Conservation (phyloP, 2,113 vertebrate species). For the Leiothrix lutea region DNA sequence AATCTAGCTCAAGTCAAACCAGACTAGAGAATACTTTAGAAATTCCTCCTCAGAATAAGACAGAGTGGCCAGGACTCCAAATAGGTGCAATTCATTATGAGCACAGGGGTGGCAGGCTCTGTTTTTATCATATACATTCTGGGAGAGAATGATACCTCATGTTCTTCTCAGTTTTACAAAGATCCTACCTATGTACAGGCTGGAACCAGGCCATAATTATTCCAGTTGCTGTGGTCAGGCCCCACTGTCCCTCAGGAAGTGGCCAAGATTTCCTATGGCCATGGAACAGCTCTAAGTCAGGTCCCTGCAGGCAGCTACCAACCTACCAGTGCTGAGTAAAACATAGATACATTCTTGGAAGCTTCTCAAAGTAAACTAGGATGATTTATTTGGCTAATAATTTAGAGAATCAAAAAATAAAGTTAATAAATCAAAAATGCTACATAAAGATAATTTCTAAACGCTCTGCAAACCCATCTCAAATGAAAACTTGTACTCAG, state of each 20-base stretch:
- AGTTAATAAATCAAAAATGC: background rate
- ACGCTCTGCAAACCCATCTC: background rate
- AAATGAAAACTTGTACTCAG: background rate
- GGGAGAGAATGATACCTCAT: background rate
- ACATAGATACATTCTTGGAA: background rate
- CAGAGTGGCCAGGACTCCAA: background rate
- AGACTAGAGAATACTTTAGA: background rate
- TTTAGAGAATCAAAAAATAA: background rate
- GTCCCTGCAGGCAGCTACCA: background rate
- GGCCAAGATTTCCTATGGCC: background rate
- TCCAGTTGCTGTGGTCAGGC: background rate
- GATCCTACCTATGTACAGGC: background rate
- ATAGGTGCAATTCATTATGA: background rate
- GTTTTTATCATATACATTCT: background rate
- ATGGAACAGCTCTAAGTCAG: background rate
- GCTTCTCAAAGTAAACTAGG: background rate
- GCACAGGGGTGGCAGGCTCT: background rate
- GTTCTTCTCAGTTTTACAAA: background rate
- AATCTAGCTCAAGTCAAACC: background rate
- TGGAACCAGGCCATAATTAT: background rate
- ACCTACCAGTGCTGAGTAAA: background rate
- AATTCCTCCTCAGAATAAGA: background rate
- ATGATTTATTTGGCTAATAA: background rate
- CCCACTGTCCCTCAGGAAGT: background rate
- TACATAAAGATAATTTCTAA: background rate